Evolutionary conservation across 2,888 invertebrate species (phyloP).

Genomic region (Drosophila prolongata): DNA sequence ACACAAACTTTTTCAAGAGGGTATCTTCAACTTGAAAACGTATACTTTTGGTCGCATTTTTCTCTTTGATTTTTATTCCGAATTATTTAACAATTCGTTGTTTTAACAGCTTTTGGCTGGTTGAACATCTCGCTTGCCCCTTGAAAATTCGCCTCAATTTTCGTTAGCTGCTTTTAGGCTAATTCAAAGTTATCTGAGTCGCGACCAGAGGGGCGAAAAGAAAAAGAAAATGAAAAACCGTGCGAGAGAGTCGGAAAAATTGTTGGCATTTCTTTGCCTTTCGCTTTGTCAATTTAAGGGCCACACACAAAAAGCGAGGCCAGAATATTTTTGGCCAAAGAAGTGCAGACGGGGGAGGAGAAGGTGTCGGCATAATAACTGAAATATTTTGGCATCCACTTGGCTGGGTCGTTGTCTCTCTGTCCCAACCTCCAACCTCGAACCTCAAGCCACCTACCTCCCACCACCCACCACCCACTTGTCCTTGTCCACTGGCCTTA

Average conservation of each 20-base stretch:
- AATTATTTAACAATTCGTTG: constrained; percentile 12
- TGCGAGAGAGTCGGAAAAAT: constrained; percentile 19
- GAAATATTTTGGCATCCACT: constrained; percentile 74
- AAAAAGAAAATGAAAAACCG: not conserved
- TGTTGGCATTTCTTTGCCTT: constrained; percentile 37
- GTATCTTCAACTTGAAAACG: not conserved
- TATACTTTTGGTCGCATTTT: constrained; percentile 1
- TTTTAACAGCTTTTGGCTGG: constrained; percentile 2
- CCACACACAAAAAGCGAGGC: constrained; percentile 14
- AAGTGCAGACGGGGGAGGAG: constrained; percentile 28
- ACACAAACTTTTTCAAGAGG: not conserved
- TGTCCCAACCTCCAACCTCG: not conserved
- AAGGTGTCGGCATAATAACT: constrained; percentile 70
- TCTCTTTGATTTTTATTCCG: not conserved
- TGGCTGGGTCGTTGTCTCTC: constrained; percentile 6
- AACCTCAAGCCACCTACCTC: not conserved
- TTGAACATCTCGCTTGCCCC: not conserved
- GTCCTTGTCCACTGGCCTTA: constrained; percentile 42
- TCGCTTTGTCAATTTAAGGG: constrained; percentile 35
- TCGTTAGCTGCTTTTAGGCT: constrained; percentile 28
- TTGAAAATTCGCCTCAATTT: constrained; percentile 14
- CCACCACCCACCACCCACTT: constrained; percentile 1
- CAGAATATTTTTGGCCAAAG: constrained; percentile 25
- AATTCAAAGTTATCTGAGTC: constrained; percentile 30
- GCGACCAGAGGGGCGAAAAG: not conserved